Evolutionary conservation across 2,888 invertebrate genomes (phyloP).

Genomic region (Falcaria lacertinaria): DNA sequence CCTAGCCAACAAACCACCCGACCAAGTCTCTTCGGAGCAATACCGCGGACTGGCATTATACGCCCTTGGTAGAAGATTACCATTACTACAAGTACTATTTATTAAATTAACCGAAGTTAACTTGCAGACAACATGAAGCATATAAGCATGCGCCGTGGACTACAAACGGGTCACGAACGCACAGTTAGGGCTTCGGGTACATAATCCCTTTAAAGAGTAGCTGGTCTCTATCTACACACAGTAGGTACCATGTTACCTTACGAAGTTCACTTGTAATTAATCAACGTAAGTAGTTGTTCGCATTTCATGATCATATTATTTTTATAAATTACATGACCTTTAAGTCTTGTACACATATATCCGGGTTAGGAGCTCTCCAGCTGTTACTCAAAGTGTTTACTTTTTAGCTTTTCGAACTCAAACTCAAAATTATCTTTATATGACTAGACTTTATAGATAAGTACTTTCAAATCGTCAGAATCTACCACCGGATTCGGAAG

Average conservation of each 20-base stretch:
- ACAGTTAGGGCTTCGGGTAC: constrained; percentile 62
- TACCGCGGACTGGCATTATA: constrained; percentile 59
- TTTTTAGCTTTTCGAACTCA: no score
- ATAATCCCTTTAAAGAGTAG: constrained; percentile 73
- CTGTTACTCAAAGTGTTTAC: no score
- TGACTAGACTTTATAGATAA: no score
- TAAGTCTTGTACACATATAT: not conserved
- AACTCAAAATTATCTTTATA: no score
- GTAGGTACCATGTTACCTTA: not conserved
- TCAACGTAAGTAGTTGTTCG: not conserved
- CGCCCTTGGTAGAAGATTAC: constrained; percentile 76
- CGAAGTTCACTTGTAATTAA: not conserved
- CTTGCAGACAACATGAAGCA: constrained; percentile 58
- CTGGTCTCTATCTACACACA: constrained; percentile 34
- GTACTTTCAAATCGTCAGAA: no score
- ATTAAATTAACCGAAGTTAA: constrained; percentile 76
- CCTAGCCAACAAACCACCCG: constrained; percentile 40
- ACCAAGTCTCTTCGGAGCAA: constrained; percentile 48
- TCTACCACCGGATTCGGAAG: no score
- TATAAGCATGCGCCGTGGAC: constrained; percentile 68
- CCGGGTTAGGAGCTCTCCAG: not conserved
- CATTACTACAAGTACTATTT: constrained; percentile 67
- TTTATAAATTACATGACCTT: not conserved
- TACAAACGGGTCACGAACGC: constrained; percentile 76
- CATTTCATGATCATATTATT: not conserved